These are phyloP conservation scores for Patagioenas fasciata DNA, from an alignment of 2,113 vertebrate genomes.

Conservation along the genomic window DNA sequence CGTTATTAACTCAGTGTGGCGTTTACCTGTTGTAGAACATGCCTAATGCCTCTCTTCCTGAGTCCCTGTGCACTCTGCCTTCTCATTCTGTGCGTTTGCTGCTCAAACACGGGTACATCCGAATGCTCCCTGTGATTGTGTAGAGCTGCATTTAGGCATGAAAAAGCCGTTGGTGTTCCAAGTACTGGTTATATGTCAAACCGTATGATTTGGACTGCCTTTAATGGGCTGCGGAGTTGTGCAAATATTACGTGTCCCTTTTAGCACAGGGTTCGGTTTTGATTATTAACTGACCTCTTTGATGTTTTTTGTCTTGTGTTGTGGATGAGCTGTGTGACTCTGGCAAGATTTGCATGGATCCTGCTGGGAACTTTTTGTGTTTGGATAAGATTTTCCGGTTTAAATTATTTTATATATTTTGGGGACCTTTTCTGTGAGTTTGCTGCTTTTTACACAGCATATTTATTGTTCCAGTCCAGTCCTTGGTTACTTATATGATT, in stretches of 20 bases:
- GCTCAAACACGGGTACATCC: not conserved
- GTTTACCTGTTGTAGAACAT: constrained; percentile 41
- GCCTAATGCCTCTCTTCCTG: constrained; percentile 58
- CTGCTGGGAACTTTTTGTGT: not conserved
- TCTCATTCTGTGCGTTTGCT: constrained; percentile 13
- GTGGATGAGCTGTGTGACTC: not conserved
- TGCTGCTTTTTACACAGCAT: not conserved
- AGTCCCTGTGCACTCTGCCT: constrained; percentile 24
- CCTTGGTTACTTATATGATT: not conserved
- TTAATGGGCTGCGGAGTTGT: not conserved
- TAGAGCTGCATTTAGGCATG: not conserved
- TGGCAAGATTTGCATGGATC: not conserved
- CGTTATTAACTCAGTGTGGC: constrained; percentile 61
- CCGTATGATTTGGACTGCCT: not conserved
- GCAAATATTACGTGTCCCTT: not conserved
- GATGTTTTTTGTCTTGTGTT: not conserved
- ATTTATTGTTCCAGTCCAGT: not conserved
- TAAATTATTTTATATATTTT: not conserved
- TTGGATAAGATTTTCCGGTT: not conserved
- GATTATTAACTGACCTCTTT: not conserved
- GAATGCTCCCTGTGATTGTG: not conserved
- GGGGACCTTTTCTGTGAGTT: not conserved
- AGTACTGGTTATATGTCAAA: not conserved
- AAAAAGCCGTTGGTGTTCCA: constrained; percentile 30
- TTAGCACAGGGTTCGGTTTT: not conserved